Evolutionary conservation across 2,113 vertebrate species (phyloP).

Genomic region (Genyomyrus donnyi): DNA sequence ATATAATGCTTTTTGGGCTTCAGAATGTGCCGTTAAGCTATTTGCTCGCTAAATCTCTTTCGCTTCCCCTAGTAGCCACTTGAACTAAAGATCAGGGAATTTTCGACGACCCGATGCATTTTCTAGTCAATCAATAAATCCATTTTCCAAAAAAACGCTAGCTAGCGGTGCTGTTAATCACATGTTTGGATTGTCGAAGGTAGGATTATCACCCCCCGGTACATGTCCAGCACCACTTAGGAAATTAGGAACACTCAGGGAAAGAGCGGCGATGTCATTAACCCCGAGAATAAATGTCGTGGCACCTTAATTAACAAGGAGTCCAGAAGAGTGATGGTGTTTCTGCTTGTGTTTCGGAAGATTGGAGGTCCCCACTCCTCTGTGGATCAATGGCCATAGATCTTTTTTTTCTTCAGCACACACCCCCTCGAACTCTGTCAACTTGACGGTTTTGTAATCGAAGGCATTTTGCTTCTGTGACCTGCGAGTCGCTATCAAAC

Average conservation of each 20-base stretch:
- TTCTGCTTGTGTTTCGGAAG: conserved; percentile 28
- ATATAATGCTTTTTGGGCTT: conserved; percentile 41
- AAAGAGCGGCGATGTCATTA: conserved; percentile 45
- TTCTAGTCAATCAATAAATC: background rate
- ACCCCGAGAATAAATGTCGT: conserved; percentile 54
- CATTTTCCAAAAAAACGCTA: background rate
- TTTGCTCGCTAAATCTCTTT: background rate
- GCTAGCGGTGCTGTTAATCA: background rate
- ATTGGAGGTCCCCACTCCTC: conserved; percentile 32
- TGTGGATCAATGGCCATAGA: conserved; percentile 55
- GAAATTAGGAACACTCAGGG: conserved; percentile 36
- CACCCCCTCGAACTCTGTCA: conserved; percentile 58
- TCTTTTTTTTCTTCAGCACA: conserved; percentile 59
- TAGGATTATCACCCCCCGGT: background rate
- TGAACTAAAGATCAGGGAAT: background rate
- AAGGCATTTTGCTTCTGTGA: conserved; percentile 30
- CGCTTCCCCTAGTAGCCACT: too few relatives aligned
- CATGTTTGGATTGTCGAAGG: background rate
- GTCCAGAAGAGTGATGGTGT: conserved; percentile 57
- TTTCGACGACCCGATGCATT: background rate
- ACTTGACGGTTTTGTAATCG: conserved; percentile 44
- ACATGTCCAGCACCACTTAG: conserved; percentile 28
- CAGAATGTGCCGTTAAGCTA: background rate
- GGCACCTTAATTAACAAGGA: conserved; percentile 62
- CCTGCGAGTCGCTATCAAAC: conserved; percentile 2